Conservation (phyloP, 2,113 vertebrate species). For the Mormoops blainvillei region DNA sequence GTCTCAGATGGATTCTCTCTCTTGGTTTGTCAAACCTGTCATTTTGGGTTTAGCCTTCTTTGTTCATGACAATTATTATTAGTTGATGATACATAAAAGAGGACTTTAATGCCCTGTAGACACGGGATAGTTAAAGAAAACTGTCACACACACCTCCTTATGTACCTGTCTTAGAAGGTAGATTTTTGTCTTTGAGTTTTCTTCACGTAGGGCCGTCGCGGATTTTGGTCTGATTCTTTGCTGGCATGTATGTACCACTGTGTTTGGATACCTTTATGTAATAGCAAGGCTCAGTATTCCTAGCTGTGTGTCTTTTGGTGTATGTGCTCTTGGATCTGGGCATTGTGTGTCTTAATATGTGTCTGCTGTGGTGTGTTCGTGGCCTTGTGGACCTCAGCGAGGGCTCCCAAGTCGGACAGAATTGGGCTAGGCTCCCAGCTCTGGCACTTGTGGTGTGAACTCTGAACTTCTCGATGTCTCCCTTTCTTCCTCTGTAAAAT, state of each 20-base stretch:
- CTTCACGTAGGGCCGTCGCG: conserved; percentile 2
- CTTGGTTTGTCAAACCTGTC: conserved; percentile 39
- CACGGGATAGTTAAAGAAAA: conserved; percentile 43
- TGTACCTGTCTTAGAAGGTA: conserved; percentile 13
- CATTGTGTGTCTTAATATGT: neutral
- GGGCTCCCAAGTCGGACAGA: neutral
- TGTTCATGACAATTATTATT: conserved; percentile 1
- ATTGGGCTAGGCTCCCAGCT: neutral
- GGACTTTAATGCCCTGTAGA: conserved; percentile 1
- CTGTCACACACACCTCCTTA: neutral
- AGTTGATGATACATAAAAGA: conserved; percentile 18
- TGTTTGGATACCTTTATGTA: conserved; percentile 23
- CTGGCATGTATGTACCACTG: conserved; percentile 44
- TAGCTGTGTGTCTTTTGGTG: neutral
- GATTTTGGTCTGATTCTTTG: conserved; percentile 38
- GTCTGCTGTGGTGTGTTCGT: neutral
- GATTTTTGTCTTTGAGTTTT: conserved; percentile 48
- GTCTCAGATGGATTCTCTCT: conserved; percentile 17
- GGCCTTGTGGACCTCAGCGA: neutral
- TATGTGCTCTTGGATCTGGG: neutral
- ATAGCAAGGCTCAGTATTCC: neutral
- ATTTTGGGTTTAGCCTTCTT: conserved; percentile 31
- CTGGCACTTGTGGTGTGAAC: neutral
- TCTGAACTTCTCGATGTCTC: conserved; percentile 26
- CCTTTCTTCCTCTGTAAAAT: conserved; percentile 47